Evolutionary conservation across 2,888 invertebrate species (phyloP).

Genomic region (Macrosoma leucophasiata): DNA sequence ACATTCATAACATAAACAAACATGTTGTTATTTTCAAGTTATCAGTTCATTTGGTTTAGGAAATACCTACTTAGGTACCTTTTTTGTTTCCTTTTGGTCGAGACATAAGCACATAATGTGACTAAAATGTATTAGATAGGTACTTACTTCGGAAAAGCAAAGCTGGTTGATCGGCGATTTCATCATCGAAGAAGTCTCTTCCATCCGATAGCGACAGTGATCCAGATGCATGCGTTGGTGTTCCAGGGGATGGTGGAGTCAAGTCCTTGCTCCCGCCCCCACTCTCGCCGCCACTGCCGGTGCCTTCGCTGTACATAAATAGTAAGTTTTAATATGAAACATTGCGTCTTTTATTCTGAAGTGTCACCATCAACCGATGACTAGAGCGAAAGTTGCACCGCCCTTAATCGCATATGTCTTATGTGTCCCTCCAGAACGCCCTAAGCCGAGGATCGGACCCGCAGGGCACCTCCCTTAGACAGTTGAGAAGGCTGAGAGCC

Average conservation of each 20-base stretch:
- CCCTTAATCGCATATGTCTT: no score
- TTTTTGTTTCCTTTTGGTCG: background rate
- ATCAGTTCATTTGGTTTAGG: no score
- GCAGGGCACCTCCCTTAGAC: no score
- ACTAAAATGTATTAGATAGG: background rate
- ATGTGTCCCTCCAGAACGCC: no score
- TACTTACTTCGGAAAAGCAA: constrained; percentile 83
- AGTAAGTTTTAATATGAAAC: constrained; percentile 1
- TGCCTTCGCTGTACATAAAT: constrained; percentile 22
- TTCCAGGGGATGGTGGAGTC: constrained; percentile 80
- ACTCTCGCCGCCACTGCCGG: constrained; percentile 33
- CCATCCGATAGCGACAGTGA: constrained; percentile 89
- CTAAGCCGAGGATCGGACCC: no score
- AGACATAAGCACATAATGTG: background rate
- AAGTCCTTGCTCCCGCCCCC: constrained; percentile 53
- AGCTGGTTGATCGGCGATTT: constrained; percentile 93
- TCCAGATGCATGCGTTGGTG: constrained; percentile 86
- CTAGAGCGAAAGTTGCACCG: no score
- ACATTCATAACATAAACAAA: no score
- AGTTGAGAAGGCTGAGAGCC: no score
- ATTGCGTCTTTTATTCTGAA: background rate
- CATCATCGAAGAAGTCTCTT: constrained; percentile 90
- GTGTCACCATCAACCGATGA: no score
- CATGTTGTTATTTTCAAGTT: no score
- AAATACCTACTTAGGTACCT: no score